Percentiles rank a stretch among this genome's conserved stretches.
Evolutionary conservation across 1,140 invertebrate species (phyloP).

Genomic region (Chrysomallon squamiferum): DNA sequence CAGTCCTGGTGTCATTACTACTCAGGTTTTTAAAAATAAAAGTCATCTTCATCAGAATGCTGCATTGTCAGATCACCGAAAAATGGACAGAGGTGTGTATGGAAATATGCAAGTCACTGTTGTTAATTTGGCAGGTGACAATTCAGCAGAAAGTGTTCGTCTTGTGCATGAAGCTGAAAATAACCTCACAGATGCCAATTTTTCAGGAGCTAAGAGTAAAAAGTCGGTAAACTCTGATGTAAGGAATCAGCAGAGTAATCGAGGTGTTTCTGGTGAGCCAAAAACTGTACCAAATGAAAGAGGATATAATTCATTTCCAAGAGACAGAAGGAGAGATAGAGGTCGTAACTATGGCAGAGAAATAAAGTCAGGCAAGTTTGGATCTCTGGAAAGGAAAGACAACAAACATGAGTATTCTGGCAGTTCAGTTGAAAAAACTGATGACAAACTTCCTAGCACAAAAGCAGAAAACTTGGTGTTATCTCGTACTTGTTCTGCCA

Average conservation of each 20-base stretch:
- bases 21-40: background rate
- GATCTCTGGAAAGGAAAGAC: too few relatives aligned
- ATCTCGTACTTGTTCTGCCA: background rate
- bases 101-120: conserved; percentile 13
- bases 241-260: background rate
- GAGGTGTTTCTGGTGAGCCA: background rate
- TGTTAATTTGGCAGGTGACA: background rate
- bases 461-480: background rate
- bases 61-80: conserved; percentile 7
- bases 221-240: background rate
- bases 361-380: too few relatives aligned
- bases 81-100: conserved; percentile 19
- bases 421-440: too few relatives aligned
- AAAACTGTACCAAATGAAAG: background rate
- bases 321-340: too few relatives aligned
- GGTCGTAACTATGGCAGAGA: too few relatives aligned
- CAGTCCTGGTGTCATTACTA: background rate
- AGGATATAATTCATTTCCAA: too few relatives aligned
- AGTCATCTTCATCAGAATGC: background rate
- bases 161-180: background rate
- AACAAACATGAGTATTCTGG: too few relatives aligned
- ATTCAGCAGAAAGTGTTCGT: background rate
- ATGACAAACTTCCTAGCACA: too few relatives aligned
- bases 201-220: background rate
- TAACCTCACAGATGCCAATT: background rate